Conservation (phyloP, 2,888 invertebrate genomes). For the Aproaerema taeniolella region DNA sequence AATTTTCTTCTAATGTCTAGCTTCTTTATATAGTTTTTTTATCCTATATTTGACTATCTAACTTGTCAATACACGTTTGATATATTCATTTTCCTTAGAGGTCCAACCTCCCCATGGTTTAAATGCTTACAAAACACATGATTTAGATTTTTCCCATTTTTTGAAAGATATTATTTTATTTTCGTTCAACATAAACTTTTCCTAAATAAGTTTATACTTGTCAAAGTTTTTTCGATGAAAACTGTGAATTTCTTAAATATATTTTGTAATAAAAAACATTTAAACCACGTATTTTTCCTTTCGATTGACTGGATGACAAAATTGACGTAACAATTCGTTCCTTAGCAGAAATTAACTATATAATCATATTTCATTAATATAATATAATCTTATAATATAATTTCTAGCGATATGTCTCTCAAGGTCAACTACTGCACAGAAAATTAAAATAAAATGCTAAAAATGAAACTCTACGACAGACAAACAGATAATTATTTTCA, state of each 20-base stretch:
- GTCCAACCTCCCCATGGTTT: slow-evolving; percentile 39
- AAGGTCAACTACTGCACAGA: slow-evolving; percentile 63
- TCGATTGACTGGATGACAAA: slow-evolving; percentile 63
- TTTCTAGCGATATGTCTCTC: slow-evolving; percentile 74
- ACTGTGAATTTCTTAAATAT: no score
- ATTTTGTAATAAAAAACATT: slow-evolving; percentile 15
- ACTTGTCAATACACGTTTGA: slow-evolving; percentile 39
- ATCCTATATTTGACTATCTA: slow-evolving; percentile 71
- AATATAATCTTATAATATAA: slow-evolving; percentile 45
- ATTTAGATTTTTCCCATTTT: no score
- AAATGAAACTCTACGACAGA: slow-evolving; percentile 41
- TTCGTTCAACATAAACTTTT: no score
- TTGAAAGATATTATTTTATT: no score
- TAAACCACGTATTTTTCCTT: slow-evolving; percentile 21
- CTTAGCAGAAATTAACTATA: slow-evolving; percentile 41
- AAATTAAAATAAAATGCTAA: no score
- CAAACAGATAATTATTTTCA: slow-evolving; percentile 38
- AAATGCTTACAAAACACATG: slow-evolving; percentile 10
- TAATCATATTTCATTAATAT: slow-evolving; percentile 12
- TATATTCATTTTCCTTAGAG: slow-evolving; percentile 41
- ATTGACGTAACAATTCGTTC: slow-evolving; percentile 60
- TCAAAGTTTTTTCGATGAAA: no score
- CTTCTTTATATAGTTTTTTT: slow-evolving; percentile 45
- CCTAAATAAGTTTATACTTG: no score
- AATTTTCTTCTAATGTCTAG: slow-evolving; percentile 44